These are phyloP conservation scores for Nyctibius grandis DNA, from an alignment of 2,797 vertebrate species.

Conservation along the genomic window DNA sequence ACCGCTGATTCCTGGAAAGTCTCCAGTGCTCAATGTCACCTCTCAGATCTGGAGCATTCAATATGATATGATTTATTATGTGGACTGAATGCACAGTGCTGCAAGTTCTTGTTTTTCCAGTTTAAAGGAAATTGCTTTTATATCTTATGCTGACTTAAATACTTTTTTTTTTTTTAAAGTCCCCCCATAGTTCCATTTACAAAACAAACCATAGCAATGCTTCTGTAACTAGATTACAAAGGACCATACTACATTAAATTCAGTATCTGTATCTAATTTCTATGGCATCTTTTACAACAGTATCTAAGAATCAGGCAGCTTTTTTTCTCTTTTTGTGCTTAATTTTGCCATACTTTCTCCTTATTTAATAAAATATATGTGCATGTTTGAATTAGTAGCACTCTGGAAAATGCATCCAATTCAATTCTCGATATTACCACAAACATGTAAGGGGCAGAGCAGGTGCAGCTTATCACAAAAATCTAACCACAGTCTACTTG, in stretches of 20 bases:
- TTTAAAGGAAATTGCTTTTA: conserved; percentile 25
- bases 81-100: background rate
- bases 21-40: conserved; percentile 10
- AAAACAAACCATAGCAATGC: background rate
- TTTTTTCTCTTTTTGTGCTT: background rate
- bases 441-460: background rate
- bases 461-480: background rate
- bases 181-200: background rate
- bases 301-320: background rate
- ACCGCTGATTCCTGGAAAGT: background rate
- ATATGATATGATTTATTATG: background rate
- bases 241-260: background rate
- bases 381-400: background rate
- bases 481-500: background rate
- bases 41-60: background rate
- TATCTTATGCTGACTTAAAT: background rate
- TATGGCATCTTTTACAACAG: background rate
- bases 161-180: background rate
- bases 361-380: background rate
- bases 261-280: background rate
- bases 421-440: background rate
- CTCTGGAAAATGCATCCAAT: background rate
- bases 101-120: background rate
- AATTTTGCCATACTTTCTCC: background rate
- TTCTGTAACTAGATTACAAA: background rate